phyloP scores from a whole-genome alignment of 2,113 vertebrate species.

The Laticauda colubrina region DNA sequence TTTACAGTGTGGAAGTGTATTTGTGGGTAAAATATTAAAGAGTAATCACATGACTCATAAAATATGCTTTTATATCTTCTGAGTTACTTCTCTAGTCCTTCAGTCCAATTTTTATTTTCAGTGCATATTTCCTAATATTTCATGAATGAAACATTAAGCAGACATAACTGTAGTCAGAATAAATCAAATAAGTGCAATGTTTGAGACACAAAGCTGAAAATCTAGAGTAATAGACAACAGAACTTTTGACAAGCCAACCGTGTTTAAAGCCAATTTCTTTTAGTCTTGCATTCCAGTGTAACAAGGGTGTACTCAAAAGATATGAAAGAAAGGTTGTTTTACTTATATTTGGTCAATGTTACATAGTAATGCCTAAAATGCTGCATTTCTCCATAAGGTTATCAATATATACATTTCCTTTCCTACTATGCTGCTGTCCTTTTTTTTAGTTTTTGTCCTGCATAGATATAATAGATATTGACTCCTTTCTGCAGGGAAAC shows the following conservation, averaged over 20 bases:
- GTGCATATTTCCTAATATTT: slow-evolving; percentile 16
- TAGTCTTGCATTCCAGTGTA: neutral
- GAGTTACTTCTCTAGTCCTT: neutral
- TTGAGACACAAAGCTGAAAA: slow-evolving; percentile 26
- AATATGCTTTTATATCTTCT: slow-evolving; percentile 12
- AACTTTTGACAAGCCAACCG: slow-evolving; percentile 19
- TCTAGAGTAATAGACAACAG: neutral
- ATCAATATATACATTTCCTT: neutral
- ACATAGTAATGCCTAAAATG: neutral
- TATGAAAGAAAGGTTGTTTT: neutral
- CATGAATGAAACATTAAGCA: slow-evolving; percentile 16
- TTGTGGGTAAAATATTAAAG: neutral
- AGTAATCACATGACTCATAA: neutral
- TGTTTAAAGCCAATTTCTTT: neutral
- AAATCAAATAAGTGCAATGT: slow-evolving; percentile 18
- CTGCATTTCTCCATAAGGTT: neutral
- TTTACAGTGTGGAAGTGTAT: neutral
- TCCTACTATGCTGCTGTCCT: neutral
- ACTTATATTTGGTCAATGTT: neutral
- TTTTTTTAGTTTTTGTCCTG: neutral
- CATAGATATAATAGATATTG: neutral
- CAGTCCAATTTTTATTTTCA: slow-evolving; percentile 16
- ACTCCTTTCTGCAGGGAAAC: neutral
- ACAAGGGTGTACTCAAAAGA: neutral
- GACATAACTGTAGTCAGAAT: slow-evolving; percentile 22